Conservation (phyloP, 1,140 invertebrate genomes). For the Saccostrea echinata region DNA sequence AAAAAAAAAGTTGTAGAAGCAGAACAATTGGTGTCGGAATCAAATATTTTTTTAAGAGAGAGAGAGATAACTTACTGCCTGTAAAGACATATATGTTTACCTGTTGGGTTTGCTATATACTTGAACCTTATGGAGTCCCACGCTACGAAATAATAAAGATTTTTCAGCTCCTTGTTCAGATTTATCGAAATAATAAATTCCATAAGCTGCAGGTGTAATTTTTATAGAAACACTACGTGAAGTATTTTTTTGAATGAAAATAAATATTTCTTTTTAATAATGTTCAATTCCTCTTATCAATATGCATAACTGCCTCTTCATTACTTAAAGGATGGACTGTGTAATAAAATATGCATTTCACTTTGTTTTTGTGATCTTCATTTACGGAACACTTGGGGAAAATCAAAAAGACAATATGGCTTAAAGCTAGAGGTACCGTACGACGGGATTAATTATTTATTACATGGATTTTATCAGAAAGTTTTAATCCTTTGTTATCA, state of each 20-base stretch:
- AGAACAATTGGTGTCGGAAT: not conserved
- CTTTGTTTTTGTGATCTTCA: constrained; percentile 2
- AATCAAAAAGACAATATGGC: constrained; percentile 10
- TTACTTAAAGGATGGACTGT: not conserved
- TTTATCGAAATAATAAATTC: constrained; percentile 23
- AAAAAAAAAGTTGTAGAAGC: not conserved
- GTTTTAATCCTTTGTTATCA: constrained; percentile 15
- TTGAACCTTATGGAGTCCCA: not conserved
- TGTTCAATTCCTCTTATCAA: not conserved
- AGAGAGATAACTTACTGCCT: not conserved
- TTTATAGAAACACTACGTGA: not conserved
- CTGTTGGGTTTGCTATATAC: not conserved
- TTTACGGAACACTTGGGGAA: not conserved
- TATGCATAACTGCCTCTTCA: constrained; percentile 29
- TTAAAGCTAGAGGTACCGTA: not conserved
- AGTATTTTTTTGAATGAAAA: not conserved
- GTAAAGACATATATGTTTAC: not conserved
- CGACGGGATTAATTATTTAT: not conserved
- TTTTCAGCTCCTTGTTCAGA: not conserved
- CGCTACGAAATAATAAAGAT: not conserved
- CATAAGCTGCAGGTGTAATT: not conserved
- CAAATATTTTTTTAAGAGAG: not conserved
- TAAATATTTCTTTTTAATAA: constrained; percentile 36
- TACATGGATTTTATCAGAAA: not conserved
- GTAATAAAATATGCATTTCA: constrained; percentile 23